Base-by-base conservation (phyloP, 2,888 invertebrate genomes). In the Pyrochroa serraticornis region DNA sequence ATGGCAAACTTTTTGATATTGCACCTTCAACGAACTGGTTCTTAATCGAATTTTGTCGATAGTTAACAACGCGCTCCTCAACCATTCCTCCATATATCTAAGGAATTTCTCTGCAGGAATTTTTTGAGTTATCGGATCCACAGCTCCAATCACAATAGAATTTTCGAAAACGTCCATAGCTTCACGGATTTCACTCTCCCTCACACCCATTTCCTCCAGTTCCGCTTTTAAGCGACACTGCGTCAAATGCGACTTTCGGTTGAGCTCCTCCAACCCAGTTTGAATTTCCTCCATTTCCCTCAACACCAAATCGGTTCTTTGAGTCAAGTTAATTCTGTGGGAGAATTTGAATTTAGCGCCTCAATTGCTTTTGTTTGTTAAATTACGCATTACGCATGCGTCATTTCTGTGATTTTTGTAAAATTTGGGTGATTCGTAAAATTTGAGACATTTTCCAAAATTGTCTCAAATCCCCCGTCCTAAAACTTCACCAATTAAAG, bases 61-160 rank as follows among this genome's bases (percentile, higher is more conserved):
- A 48, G 81, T 79, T 2, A 79, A 80, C 61, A 84, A 82, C 0
- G 79, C 74, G 1, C 76, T 75, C 69, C 83, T 84, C 7, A 84
- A 71, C 83, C 84, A 85, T 60, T 86, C 84, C 0, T 82, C 82
- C 80, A 87, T 81, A 67, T 81, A 85, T 64, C 85, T 80, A 33
- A 77, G 60, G 57, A 81, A 78, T 59, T 83, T 82, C 71, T 87
- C 86, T 0, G 84, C 84, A 0, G 86, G 84, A 49, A 87, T 85
- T 59, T 84, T 79, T 56, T 85, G 84, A 0, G 84, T 84, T 43
- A 84, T 77, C 14, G 79, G 80, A 67, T 86, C 85, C n/a, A 31
- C 8, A 10, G n/a, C 13, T 14, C 45, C 53, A 1, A 10, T 41
- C 7, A 47, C 79, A 0, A 88, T 82, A 8, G 80, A 79, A 48